These are phyloP conservation scores for Montipora cactus DNA, from an alignment of 64 coral and sea anemone species.

Conservation along the genomic window DNA sequence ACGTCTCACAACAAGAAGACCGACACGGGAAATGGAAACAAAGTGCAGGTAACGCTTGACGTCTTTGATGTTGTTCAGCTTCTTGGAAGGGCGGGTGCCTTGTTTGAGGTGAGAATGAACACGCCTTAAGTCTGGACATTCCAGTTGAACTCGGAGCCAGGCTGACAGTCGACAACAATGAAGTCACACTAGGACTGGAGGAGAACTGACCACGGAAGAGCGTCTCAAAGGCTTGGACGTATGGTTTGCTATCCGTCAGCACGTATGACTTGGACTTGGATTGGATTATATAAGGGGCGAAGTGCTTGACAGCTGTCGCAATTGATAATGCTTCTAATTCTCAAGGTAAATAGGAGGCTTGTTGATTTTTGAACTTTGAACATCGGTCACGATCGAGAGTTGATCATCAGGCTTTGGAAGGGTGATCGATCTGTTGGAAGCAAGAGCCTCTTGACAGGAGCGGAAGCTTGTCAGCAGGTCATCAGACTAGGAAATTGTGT, in stretches of 20 bases:
- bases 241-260: conserved; percentile 38
- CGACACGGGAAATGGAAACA: neutral
- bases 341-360: conserved; percentile 31
- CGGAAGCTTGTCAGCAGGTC: neutral
- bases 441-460: neutral
- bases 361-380: conserved; percentile 34
- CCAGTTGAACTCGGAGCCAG: neutral
- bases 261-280: conserved; percentile 18
- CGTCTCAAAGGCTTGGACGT: conserved; percentile 59
- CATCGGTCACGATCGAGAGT: conserved; percentile 28
- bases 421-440: conserved; percentile 11
- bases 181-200: neutral
- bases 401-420: conserved; percentile 26
- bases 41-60: conserved; percentile 10
- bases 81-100: conserved; percentile 18
- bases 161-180: conserved; percentile 21
- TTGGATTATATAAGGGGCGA: conserved; percentile 45
- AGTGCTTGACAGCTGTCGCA: conserved; percentile 42
- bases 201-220: conserved; percentile 41
- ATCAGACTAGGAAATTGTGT: conserved; percentile 4
- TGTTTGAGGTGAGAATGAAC: conserved; percentile 4
- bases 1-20: neutral
- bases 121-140: conserved; percentile 16
- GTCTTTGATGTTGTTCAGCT: conserved; percentile 14
- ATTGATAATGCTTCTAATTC: conserved; percentile 57